A percentile compares a stretch with the other conserved stretches of the same genome.
Evolutionary conservation across 2,797 vertebrate genomes (phyloP).

Genomic region (Typhlichthys subterraneus): DNA sequence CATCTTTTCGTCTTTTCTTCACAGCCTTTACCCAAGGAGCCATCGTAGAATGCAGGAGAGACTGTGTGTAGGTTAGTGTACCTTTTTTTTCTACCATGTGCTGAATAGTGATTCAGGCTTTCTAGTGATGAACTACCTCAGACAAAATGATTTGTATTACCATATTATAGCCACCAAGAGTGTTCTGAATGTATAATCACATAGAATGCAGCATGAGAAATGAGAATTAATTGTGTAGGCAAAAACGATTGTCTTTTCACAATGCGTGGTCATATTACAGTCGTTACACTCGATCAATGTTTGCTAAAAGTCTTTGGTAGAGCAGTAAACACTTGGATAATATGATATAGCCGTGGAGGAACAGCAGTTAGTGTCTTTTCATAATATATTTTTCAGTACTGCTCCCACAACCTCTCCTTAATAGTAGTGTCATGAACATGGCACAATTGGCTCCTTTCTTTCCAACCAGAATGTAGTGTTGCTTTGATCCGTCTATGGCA

Average conservation of each 20-base stretch:
- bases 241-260: neutral
- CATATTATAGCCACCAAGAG: slow-evolving; percentile 6
- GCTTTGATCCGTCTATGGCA: too few relatives aligned
- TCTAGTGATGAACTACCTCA: neutral
- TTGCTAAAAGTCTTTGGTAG: neutral
- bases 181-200: slow-evolving; percentile 8
- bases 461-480: slow-evolving; percentile 15
- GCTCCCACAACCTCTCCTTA: slow-evolving; percentile 24
- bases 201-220: slow-evolving; percentile 8
- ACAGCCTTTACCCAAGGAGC: slow-evolving; percentile 85
- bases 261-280: too few relatives aligned
- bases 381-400: slow-evolving; percentile 15
- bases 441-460: slow-evolving; percentile 27
- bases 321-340: neutral
- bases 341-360: neutral
- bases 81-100: slow-evolving; percentile 19
- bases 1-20: slow-evolving; percentile 49
- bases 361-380: slow-evolving; percentile 28
- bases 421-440: slow-evolving; percentile 22
- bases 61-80: slow-evolving; percentile 60
- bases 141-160: neutral
- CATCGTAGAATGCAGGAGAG: slow-evolving; percentile 73
- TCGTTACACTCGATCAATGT: too few relatives aligned
- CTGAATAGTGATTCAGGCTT: slow-evolving; percentile 13
- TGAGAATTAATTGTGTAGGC: slow-evolving; percentile 6